phyloP scores from a whole-genome alignment of 2,113 vertebrate genomes.

The Myxocyprinus asiaticus region DNA sequence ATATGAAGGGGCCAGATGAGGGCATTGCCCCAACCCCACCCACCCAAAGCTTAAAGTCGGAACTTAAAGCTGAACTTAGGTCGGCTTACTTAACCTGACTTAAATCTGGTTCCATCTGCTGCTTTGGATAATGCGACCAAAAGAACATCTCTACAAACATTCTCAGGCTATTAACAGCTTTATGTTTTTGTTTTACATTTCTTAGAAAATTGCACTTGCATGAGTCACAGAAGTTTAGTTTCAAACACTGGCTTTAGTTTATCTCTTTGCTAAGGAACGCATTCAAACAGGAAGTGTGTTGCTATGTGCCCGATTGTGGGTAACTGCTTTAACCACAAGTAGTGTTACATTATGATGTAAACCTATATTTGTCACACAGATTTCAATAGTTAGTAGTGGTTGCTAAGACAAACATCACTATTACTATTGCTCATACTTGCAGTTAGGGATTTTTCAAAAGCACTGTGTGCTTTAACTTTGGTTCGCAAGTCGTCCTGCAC shows the following conservation, averaged over 20 bases:
- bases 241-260: constrained; percentile 14
- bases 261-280: constrained; percentile 38
- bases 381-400: not conserved
- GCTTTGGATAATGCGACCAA: not conserved
- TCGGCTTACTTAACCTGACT: too few species aligned
- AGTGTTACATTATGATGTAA: not conserved
- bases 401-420: too few species aligned
- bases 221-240: not conserved
- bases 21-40: too few species aligned
- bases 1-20: too few species aligned
- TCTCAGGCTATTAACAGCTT: not conserved
- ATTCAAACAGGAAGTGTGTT: constrained; percentile 45
- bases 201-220: too few species aligned
- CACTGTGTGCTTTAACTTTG: too few species aligned
- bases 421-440: too few species aligned
- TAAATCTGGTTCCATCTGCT: constrained; percentile 36
- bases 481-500: too few species aligned
- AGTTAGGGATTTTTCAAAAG: too few species aligned
- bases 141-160: not conserved
- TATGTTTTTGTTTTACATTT: too few species aligned
- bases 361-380: not conserved
- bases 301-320: constrained; percentile 28
- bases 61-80: not conserved
- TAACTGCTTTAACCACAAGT: constrained; percentile 28
- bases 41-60: not conserved